These are phyloP conservation scores for Thermophis baileyi DNA, from an alignment of 2,113 vertebrate species.

Conservation along the genomic window DNA sequence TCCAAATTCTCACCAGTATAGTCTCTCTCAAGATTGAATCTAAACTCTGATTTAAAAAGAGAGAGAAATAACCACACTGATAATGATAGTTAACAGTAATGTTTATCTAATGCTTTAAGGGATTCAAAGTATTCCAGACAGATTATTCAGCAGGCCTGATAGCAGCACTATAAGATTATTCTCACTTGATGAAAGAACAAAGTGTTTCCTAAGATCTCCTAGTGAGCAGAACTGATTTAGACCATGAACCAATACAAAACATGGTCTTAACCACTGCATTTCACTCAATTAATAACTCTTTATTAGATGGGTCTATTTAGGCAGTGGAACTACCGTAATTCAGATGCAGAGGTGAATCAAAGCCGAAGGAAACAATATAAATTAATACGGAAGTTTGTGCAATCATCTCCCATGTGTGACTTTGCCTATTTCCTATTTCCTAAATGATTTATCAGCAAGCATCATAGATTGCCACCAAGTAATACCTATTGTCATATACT, in stretches of 20 bases:
- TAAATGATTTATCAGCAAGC: background rate
- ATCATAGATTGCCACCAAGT: background rate
- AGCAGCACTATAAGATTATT: background rate
- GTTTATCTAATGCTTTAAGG: background rate
- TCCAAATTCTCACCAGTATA: conserved; percentile 43
- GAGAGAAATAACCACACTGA: background rate
- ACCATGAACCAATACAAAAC: background rate
- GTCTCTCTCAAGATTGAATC: conserved; percentile 44
- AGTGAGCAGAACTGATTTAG: background rate
- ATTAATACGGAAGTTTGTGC: background rate
- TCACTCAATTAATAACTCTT: background rate
- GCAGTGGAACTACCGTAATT: background rate
- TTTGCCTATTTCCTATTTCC: background rate
- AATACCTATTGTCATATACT: background rate
- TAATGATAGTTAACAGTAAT: background rate
- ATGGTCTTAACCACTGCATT: background rate
- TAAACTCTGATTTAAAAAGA: background rate
- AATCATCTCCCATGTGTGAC: background rate
- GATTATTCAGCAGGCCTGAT: background rate
- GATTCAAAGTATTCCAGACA: background rate
- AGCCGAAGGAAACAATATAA: background rate
- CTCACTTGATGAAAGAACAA: background rate
- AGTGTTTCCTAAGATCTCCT: background rate
- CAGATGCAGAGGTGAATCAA: background rate
- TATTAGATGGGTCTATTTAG: conserved; percentile 29